phyloP scores from a whole-genome alignment of 2,113 vertebrate species.

The Callocephalon fimbriatum region DNA sequence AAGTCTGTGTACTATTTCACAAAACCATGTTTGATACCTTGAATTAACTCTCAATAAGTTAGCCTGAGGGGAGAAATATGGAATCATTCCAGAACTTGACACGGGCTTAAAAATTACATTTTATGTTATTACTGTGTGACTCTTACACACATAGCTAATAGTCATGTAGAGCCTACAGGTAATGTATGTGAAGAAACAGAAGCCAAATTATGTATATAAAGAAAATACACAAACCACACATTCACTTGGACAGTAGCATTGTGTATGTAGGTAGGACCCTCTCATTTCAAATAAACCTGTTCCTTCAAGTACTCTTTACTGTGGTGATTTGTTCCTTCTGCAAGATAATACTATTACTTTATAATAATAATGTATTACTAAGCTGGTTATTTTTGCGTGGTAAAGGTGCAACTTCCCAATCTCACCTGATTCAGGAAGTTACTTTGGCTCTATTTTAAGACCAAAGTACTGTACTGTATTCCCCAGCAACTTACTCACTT shows the following conservation, averaged over 20 bases:
- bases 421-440: neutral
- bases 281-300: accelerated
- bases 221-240: neutral
- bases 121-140: neutral
- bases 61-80: neutral
- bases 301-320: neutral
- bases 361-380: neutral
- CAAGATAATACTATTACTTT: neutral
- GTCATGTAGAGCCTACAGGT: neutral
- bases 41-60: neutral
- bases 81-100: neutral
- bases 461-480: neutral
- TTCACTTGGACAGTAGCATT: neutral
- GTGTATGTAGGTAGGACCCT: neutral
- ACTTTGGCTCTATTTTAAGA: neutral
- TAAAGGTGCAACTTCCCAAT: neutral
- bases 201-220: neutral
- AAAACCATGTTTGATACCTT: neutral
- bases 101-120: neutral
- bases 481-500: neutral
- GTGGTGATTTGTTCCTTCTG: neutral
- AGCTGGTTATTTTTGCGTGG: neutral
- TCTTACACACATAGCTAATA: neutral
- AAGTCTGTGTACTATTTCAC: neutral
- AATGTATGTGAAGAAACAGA: neutral